These are phyloP conservation scores for Sarotherodon lohbergeri DNA, from an alignment of 2,113 vertebrate species.

Conservation along the genomic window DNA sequence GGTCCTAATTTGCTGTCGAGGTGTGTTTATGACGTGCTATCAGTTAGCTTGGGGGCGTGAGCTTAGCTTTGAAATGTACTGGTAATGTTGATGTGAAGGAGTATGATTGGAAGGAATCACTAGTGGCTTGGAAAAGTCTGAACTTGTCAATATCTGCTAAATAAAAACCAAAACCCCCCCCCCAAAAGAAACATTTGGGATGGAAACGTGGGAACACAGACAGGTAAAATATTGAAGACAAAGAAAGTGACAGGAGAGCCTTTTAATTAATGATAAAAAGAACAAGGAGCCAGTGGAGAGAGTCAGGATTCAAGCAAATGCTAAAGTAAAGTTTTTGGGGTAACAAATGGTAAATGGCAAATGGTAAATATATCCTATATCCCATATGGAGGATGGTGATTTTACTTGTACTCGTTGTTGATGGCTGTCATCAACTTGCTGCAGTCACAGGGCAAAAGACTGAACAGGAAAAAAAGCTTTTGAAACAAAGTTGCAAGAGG, in stretches of 20 bases:
- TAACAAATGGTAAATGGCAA: not conserved
- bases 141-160: not conserved
- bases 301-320: not conserved
- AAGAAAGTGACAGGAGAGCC: not conserved
- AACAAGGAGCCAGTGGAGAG: not conserved
- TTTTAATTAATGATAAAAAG: not conserved
- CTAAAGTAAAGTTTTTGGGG: not conserved
- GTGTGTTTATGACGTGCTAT: not conserved
- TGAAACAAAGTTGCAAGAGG: not conserved
- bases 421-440: constrained; percentile 6
- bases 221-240: not conserved
- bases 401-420: not conserved
- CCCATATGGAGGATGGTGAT: not conserved
- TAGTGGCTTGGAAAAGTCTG: not conserved
- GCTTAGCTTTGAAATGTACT: not conserved
- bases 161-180: fast-evolving
- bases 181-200: not conserved
- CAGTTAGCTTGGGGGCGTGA: not conserved
- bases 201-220: not conserved
- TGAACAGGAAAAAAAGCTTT: not conserved
- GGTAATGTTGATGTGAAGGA: not conserved
- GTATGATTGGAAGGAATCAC: not conserved
- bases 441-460: not conserved
- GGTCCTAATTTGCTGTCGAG: not conserved
- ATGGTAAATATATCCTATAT: not conserved